Evolutionary conservation across 2,888 invertebrate genomes (phyloP).

Genomic region (Andrena trimmerana): DNA sequence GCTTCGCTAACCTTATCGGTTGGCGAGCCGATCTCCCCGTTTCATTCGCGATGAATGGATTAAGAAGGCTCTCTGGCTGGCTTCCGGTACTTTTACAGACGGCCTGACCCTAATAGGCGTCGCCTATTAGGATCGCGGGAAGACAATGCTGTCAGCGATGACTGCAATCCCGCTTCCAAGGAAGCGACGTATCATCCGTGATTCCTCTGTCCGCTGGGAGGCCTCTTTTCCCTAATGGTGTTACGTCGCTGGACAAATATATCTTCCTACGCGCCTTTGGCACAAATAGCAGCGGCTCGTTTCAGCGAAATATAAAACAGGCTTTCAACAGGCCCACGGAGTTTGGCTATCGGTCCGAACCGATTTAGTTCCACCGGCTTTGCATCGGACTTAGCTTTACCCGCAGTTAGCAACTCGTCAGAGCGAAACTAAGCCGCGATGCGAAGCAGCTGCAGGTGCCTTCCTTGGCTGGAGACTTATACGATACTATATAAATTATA

Average conservation of each 20-base stretch:
- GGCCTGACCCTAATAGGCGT: slow-evolving; percentile 78
- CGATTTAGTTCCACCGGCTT: slow-evolving; percentile 9
- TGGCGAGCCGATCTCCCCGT: slow-evolving; percentile 38
- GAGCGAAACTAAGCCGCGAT: slow-evolving; percentile 60
- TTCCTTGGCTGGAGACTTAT: slow-evolving; percentile 29
- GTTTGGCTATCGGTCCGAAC: slow-evolving; percentile 31
- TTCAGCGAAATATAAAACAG: not conserved
- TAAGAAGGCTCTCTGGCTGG: slow-evolving; percentile 60
- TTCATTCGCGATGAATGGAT: slow-evolving; percentile 71
- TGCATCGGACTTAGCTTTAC: not conserved
- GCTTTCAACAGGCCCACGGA: not conserved
- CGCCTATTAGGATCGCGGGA: slow-evolving; percentile 59
- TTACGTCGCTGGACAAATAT: too few relatives aligned
- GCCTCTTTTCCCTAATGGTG: not conserved
- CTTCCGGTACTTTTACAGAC: slow-evolving; percentile 79
- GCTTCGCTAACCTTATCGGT: slow-evolving; percentile 47
- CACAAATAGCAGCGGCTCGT: not conserved
- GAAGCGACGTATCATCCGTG: slow-evolving; percentile 76
- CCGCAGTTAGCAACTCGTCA: slow-evolving; percentile 52
- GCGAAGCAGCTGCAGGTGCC: slow-evolving; percentile 23
- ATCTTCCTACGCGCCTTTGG: too few relatives aligned
- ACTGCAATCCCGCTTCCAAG: slow-evolving; percentile 68
- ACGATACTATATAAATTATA: too few relatives aligned
- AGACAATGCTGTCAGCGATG: slow-evolving; percentile 71
- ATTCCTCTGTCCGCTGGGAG: slow-evolving; percentile 62